Conservation (phyloP, 2,797 vertebrate genomes). For the Falco berigora region DNA sequence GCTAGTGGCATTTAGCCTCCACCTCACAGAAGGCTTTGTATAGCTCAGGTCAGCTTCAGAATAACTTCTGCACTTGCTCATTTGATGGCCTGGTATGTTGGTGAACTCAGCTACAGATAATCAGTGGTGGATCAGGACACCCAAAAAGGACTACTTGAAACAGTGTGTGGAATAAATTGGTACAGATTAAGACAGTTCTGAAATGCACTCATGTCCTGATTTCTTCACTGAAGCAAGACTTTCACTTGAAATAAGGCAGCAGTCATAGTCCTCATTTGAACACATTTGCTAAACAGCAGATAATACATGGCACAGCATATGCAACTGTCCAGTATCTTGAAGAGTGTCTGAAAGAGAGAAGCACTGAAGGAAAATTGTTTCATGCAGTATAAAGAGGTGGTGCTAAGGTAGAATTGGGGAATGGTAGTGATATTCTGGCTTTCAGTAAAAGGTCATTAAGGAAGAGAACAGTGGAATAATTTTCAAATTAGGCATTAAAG, state of each 20-base stretch:
- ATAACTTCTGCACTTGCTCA: background rate
- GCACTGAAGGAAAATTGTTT: background rate
- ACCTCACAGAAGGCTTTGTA: background rate
- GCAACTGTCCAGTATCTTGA: background rate
- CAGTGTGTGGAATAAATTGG: background rate
- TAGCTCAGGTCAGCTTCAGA: background rate
- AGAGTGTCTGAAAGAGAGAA: background rate
- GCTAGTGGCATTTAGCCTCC: background rate
- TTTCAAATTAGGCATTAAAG: background rate
- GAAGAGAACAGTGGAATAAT: background rate
- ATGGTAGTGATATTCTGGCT: background rate
- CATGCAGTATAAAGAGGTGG: background rate
- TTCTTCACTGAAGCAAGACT: background rate
- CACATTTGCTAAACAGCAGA: background rate
- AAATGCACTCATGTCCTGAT: background rate
- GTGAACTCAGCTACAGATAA: background rate
- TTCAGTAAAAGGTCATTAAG: background rate
- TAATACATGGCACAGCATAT: background rate
- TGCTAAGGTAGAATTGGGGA: background rate
- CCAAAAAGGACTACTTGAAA: background rate
- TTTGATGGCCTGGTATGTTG: background rate
- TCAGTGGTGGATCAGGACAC: background rate
- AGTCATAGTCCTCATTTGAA: background rate
- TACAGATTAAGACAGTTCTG: background rate
- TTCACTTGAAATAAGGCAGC: background rate